phyloP scores from a whole-genome alignment of 2,113 vertebrate genomes.

The Vidua macroura region DNA sequence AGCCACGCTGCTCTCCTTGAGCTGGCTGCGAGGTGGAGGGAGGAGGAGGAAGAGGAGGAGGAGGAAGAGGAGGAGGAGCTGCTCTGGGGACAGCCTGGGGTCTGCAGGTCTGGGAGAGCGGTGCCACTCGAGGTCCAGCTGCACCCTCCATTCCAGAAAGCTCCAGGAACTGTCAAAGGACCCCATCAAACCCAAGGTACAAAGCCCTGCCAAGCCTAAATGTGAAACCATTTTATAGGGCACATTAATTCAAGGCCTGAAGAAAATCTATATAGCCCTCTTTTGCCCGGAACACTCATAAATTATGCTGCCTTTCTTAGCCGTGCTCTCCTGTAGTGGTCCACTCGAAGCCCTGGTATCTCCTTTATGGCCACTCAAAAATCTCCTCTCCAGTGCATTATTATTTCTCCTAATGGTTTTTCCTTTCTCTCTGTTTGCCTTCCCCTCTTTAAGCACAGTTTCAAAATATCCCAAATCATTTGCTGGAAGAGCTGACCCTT shows the following conservation, averaged over 20 bases:
- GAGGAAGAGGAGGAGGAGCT: not conserved
- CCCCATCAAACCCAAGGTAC: not conserved
- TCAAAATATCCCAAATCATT: slow-evolving; percentile 75
- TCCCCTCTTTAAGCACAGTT: slow-evolving; percentile 78
- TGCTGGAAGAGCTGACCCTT: slow-evolving; percentile 68
- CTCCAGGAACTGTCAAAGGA: slow-evolving; percentile 23
- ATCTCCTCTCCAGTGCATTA: slow-evolving; percentile 66
- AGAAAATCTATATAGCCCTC: slow-evolving; percentile 69
- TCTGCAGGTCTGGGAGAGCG: not conserved
- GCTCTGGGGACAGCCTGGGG: not conserved
- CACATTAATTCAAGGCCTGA: slow-evolving; percentile 66
- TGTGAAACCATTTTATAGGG: slow-evolving; percentile 64
- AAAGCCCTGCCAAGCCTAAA: slow-evolving; percentile 60
- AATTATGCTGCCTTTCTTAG: slow-evolving; percentile 66
- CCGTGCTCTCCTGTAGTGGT: slow-evolving; percentile 15
- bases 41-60: not conserved
- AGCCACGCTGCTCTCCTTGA: accelerated
- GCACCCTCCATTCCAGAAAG: not conserved
- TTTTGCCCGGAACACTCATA: slow-evolving; percentile 72
- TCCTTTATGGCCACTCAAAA: slow-evolving; percentile 67
- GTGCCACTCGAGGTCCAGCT: not conserved
- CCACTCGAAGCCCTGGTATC: slow-evolving; percentile 55
- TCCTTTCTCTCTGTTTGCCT: slow-evolving; percentile 66
- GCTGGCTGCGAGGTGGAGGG: not conserved
- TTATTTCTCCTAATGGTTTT: slow-evolving; percentile 68